Evolutionary conservation across 2,113 vertebrate genomes (phyloP), one percentile per base, ranked within the genome.

Genomic region (Meleagris gallopavo): DNA sequence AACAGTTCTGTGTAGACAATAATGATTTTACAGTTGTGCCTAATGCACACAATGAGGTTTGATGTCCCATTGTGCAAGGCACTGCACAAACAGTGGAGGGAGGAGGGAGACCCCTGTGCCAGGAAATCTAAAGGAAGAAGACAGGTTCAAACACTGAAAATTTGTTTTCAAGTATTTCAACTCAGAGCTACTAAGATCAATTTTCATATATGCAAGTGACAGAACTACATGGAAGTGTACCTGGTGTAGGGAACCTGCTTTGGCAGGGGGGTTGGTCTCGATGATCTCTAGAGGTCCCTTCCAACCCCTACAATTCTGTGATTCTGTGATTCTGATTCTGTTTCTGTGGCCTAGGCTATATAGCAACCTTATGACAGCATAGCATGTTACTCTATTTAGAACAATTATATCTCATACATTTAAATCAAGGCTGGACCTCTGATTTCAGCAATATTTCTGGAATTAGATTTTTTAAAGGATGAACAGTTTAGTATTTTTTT

Each of bases 1-100:
- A 88, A 38, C 32, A 83, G 65, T 50, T 88, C 62, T 3, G 29
- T 79, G 83, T 66, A 83, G 88, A 58, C 5, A 6, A 40, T 90
- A 94, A 94, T 74, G 92, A 86, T 90, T 96, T 94, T 86, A 71
- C 69, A 74, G 86, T 94, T 96, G 55, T 86, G 61, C 71, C 76
- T 93, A 46, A 67, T 43, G 32, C 80, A 52, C 76, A 81, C 83
- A 71, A 9, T 40, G 83, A 73, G 34, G 10, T 71, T 87, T 1
- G 11, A 36, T 55, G 57, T 91, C 75, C 89, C 1, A 0, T 91
- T 83, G 87, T 88, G 83, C 55, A n/a, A 74, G 64, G 43, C 50
- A 29, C 67, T 88, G 72, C 61, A 40, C 34, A 71, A 85, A 88
- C 74, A 83, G 41, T 77, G 52, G 7, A 12, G 6, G 48, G 58